phyloP scores from a whole-genome alignment of 2,113 vertebrate species.

The Gila orcuttii region DNA sequence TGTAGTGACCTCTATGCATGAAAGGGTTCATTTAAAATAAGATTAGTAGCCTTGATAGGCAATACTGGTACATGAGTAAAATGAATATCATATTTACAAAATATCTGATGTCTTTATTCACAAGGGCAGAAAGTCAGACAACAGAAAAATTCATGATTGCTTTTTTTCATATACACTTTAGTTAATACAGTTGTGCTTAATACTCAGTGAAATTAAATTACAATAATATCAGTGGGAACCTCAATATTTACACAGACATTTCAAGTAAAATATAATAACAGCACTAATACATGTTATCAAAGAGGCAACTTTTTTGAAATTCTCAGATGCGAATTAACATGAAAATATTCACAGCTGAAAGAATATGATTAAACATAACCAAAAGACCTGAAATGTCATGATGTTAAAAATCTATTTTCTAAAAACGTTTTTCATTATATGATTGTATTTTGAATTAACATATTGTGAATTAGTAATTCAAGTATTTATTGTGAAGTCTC shows the following conservation, averaged over 20 bases:
- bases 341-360: constrained; percentile 45
- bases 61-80: neutral
- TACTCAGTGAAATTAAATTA: constrained; percentile 47
- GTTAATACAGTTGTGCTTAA: constrained; percentile 46
- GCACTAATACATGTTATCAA: constrained; percentile 23
- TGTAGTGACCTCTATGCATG: no score
- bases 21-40: neutral
- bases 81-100: constrained; percentile 33
- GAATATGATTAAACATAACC: constrained; percentile 14
- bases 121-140: constrained; percentile 29
- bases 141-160: constrained; percentile 31
- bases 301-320: constrained; percentile 16
- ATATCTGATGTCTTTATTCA: constrained; percentile 53
- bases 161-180: constrained; percentile 39
- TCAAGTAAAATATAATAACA: constrained; percentile 52
- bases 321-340: constrained; percentile 18
- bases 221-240: constrained; percentile 18
- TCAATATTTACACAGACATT: constrained; percentile 55
- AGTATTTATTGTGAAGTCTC: constrained; percentile 1
- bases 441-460: neutral
- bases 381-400: constrained; percentile 14
- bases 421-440: neutral
- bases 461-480: neutral
- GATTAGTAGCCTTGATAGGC: neutral
- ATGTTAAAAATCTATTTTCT: neutral